phyloP scores from a whole-genome alignment of 2,888 invertebrate genomes.

The Ypsolopha scabrella region DNA sequence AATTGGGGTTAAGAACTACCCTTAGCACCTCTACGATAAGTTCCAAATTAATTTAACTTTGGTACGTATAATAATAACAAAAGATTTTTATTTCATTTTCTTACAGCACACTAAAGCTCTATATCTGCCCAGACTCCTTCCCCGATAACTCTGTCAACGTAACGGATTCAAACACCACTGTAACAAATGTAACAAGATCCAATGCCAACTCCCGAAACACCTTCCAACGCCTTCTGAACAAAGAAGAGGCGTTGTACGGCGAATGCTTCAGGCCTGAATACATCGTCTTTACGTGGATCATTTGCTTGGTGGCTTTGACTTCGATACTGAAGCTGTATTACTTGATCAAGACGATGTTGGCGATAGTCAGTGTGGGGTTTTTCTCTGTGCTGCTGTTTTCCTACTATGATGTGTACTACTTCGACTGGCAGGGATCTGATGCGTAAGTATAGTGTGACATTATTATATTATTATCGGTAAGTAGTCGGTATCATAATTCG shows the following conservation, averaged over 20 bases:
- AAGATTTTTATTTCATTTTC: conserved; percentile 3
- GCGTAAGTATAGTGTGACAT: conserved; percentile 47
- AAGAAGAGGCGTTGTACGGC: conserved; percentile 9
- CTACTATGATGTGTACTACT: conserved; percentile 68
- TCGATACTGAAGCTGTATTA: conserved; percentile 93
- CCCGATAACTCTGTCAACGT: conserved; percentile 8
- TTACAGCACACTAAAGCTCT: conserved; percentile 51
- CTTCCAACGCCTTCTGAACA: background rate
- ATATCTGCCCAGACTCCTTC: conserved; percentile 37
- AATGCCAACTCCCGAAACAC: background rate
- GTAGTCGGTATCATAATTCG: no score
- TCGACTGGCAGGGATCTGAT: conserved; percentile 21
- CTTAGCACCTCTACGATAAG: no score
- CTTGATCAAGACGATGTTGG: conserved; percentile 84
- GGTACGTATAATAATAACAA: background rate
- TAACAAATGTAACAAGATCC: background rate
- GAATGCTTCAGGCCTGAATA: conserved; percentile 84
- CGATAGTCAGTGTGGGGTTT: conserved; percentile 79
- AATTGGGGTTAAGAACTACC: no score
- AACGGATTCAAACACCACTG: background rate
- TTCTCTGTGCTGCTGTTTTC: conserved; percentile 79
- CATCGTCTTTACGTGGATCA: conserved; percentile 93
- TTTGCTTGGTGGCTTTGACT: conserved; percentile 91
- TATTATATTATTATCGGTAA: no score
- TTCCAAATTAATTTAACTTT: no score